Conservation (phyloP, 1,140 invertebrate species). For the Diorhabda sublineata region DNA sequence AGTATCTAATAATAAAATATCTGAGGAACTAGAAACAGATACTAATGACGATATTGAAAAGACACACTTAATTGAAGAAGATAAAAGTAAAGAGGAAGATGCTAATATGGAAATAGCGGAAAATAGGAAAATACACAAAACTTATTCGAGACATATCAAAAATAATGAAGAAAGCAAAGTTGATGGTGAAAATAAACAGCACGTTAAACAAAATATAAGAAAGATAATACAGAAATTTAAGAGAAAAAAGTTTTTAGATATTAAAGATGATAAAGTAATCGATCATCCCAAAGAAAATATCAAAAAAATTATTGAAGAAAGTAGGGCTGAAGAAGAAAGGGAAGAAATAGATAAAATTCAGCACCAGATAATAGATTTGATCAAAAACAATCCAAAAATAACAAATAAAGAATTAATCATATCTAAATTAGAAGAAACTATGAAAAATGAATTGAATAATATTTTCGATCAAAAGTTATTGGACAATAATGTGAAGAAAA, state of each 20-base stretch:
- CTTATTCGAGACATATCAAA: not conserved
- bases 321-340: slow-evolving; percentile 32
- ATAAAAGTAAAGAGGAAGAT: too few species aligned
- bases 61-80: too few species aligned
- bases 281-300: slow-evolving; percentile 30
- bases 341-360: slow-evolving; percentile 41
- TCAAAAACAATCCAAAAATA: slow-evolving; percentile 41
- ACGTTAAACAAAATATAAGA: slow-evolving; percentile 36
- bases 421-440: slow-evolving; percentile 32
- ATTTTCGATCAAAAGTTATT: slow-evolving; percentile 31
- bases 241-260: slow-evolving; percentile 33
- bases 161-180: slow-evolving; percentile 8
- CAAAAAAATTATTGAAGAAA: slow-evolving; percentile 33
- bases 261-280: slow-evolving; percentile 20
- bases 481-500: slow-evolving; percentile 24
- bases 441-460: slow-evolving; percentile 36
- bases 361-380: slow-evolving; percentile 40
- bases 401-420: slow-evolving; percentile 44
- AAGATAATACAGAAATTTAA: slow-evolving; percentile 38
- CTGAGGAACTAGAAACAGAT: too few species aligned
- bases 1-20: too few species aligned
- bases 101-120: too few species aligned
- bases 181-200: slow-evolving; percentile 22
- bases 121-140: too few species aligned
- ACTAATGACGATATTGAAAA: too few species aligned